Conservation (phyloP, 1,140 invertebrate genomes). For the Drosophila santomea region DNA sequence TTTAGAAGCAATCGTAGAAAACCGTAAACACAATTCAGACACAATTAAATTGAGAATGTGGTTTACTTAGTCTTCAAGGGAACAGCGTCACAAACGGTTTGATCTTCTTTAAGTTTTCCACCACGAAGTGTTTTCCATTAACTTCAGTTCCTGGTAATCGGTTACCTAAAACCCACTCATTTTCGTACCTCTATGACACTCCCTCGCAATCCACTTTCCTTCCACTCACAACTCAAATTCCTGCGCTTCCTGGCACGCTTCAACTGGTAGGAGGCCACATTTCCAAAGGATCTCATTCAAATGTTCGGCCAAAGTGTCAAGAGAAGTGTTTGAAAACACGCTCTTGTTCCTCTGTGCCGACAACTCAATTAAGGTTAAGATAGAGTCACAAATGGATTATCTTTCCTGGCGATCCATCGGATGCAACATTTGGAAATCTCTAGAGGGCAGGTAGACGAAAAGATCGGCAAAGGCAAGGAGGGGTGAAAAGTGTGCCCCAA, state of each 20-base stretch:
- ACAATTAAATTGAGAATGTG: no score
- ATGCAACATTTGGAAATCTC: constrained; percentile 72
- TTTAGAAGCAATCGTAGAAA: not conserved
- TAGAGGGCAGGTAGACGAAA: constrained; percentile 37
- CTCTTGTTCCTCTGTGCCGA: constrained; percentile 40
- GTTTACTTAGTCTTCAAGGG: no score
- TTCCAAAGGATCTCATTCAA: constrained; percentile 42
- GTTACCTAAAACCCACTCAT: not conserved
- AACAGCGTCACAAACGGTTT: no score
- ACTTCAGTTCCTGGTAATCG: not conserved
- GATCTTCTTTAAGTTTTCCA: not conserved
- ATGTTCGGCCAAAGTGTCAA: constrained; percentile 67
- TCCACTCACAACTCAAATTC: constrained; percentile 47
- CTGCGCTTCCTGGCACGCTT: constrained; percentile 52
- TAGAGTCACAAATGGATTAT: constrained; percentile 17
- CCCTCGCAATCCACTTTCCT: constrained; percentile 12
- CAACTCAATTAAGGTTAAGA: constrained; percentile 66
- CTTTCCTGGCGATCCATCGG: constrained; percentile 10
- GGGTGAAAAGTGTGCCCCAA: constrained; percentile 22
- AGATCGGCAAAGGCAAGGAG: constrained; percentile 1
- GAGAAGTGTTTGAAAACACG: constrained; percentile 44
- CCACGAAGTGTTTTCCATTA: not conserved
- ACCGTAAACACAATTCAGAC: no score
- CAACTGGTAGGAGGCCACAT: constrained; percentile 45
- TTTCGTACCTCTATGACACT: not conserved